Percentiles rank a stretch among this genome's conserved stretches.
Conservation (phyloP, 1,140 invertebrate species). For the Cepaea nemoralis region DNA sequence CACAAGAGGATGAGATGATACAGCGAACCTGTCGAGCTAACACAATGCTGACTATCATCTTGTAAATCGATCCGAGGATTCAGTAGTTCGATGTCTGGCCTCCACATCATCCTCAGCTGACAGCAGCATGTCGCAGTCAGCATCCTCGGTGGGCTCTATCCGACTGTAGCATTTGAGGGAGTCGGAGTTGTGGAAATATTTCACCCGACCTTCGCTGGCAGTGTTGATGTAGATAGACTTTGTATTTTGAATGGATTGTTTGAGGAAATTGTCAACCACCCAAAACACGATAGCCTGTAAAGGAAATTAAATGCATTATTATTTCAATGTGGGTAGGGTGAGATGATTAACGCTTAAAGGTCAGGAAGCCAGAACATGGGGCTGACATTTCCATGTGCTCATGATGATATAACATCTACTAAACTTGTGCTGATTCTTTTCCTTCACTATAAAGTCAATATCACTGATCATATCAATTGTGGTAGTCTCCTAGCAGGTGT, state of each 20-base stretch:
- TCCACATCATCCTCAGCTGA: conserved; percentile 74
- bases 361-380: no score
- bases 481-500: no score
- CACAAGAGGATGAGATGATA: no score
- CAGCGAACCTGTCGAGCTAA: no score
- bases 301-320: no score
- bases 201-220: conserved; percentile 51
- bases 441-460: no score
- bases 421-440: no score
- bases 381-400: no score
- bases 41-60: background rate
- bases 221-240: conserved; percentile 72
- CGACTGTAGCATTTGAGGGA: conserved; percentile 71
- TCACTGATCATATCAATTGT: no score
- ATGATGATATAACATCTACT: no score
- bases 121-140: conserved; percentile 74
- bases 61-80: conserved; percentile 29
- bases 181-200: conserved; percentile 57
- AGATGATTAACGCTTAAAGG: no score
- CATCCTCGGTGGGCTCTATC: conserved; percentile 71
- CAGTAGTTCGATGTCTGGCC: conserved; percentile 38
- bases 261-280: conserved; percentile 72
- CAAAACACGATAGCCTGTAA: conserved; percentile 37
- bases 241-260: conserved; percentile 73
- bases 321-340: no score